Base-by-base conservation (phyloP, 2,113 vertebrate genomes). In the Numenius arquata region DNA sequence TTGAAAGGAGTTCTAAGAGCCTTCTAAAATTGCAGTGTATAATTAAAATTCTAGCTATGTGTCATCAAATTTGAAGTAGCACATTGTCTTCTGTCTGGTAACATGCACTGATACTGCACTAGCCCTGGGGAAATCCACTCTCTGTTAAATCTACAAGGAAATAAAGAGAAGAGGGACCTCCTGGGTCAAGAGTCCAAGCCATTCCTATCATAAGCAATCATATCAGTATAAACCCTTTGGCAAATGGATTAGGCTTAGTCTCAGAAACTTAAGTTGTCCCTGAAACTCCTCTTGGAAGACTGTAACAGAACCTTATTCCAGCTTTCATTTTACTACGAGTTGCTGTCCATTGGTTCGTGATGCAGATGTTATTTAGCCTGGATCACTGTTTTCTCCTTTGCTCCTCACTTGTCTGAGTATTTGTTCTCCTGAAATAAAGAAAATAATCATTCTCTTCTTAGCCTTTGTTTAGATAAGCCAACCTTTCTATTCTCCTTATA, bases 71-170 rank as follows among this genome's bases (percentile, higher is more conserved):
- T 73, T 62, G 45, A 83, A 77, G 82, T 6, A 73, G 71, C 78
- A 86, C 62, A 12, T 70, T 76, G 61, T 93, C 75, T 88, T 68
- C 50, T 90, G 59, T 27, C 59, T 85, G 91, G 85, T 89, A 90
- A 77, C 45, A 10, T 40, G 16, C 40, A 41, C 41, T 79, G 90
- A 85, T 93, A 62, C 50, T 4, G 15, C 38, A 58, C 65, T 78
- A 74, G 79, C 80, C 93, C 86, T 29, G 81, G 94, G 89, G 91
- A 96, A 91, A 96, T 68, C 74, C 74, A 56, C 93, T 92, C 38
- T 72, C 63, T 76, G 78, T 15, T 88, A 40, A 79, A 89, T 68
- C 84, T 93, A 66, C 34, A 26, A 85, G 73, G 89, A 63, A 91
- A 80, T 62, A 67, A 66, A 74, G 73, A 92, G 80, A 85, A 86